Evolutionary conservation across 1,140 invertebrate genomes (phyloP).

Genomic region (Ptiloglossa arizonensis): DNA sequence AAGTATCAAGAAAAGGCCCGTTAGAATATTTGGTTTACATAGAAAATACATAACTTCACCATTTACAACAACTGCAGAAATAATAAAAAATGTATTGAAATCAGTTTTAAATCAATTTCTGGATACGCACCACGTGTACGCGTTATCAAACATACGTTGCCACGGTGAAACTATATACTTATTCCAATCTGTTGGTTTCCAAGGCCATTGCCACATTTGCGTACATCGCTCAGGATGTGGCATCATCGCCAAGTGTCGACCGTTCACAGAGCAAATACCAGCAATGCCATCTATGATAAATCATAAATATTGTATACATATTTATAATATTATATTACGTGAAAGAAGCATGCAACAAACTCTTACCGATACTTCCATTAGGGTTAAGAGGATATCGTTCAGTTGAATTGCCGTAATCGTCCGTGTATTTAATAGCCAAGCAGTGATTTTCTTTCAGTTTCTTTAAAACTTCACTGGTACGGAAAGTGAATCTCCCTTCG

Average conservation of each 20-base stretch:
- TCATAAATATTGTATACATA: neutral
- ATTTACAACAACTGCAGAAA: neutral
- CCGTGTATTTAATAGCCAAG: constrained; percentile 91
- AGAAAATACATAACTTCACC: constrained; percentile 3
- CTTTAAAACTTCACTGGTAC: constrained; percentile 81
- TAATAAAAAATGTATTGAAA: neutral
- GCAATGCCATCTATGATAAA: constrained; percentile 88
- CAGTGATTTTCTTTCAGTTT: constrained; percentile 85
- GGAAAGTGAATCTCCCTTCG: constrained; percentile 91
- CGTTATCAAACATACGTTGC: constrained; percentile 95
- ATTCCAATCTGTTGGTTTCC: constrained; percentile 83
- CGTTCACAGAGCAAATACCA: constrained; percentile 93
- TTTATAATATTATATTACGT: neutral
- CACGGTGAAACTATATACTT: constrained; percentile 89
- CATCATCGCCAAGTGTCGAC: constrained; percentile 98
- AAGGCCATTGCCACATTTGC: constrained; percentile 93
- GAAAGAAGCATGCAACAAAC: neutral
- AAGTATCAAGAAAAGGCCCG: neutral
- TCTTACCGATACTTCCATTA: constrained; percentile 90
- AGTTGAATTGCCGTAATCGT: constrained; percentile 90
- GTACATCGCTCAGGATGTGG: constrained; percentile 97
- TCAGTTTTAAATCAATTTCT: constrained; percentile 2
- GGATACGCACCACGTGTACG: constrained; percentile 89
- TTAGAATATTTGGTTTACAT: neutral
- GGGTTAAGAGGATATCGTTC: constrained; percentile 95